A percentile compares a stretch with the other conserved stretches of the same genome.
These are phyloP conservation scores for Plecotus auritus DNA, from an alignment of 2,113 vertebrate species.

Conservation along the genomic window DNA sequence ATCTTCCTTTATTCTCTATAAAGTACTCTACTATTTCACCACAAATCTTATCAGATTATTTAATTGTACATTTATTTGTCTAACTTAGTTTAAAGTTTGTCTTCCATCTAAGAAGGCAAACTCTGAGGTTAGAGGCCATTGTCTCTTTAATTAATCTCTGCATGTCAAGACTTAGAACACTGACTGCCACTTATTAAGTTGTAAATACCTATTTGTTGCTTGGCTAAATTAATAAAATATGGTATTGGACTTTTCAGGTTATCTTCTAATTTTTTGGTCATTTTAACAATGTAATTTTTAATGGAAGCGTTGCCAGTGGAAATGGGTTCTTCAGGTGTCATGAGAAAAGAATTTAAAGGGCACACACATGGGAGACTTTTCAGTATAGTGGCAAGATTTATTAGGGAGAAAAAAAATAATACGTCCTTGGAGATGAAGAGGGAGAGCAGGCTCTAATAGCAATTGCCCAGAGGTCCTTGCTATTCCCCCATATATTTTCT, in stretches of 20 bases:
- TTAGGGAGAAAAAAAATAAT: background rate
- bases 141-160: background rate
- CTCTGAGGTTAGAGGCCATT: background rate
- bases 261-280: background rate
- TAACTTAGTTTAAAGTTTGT: background rate
- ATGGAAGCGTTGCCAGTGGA: background rate
- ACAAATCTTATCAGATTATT: background rate
- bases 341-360: background rate
- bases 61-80: background rate
- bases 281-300: background rate
- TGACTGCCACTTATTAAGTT: background rate
- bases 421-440: background rate
- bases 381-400: background rate
- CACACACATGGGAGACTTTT: background rate
- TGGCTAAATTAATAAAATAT: slow-evolving; percentile 3
- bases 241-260: background rate
- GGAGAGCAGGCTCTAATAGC: background rate
- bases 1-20: background rate
- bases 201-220: background rate
- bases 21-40: background rate
- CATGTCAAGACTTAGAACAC: background rate
- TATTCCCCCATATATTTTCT: background rate
- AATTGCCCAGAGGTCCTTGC: background rate
- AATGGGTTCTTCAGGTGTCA: background rate
- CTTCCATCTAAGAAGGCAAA: background rate